These are phyloP conservation scores for Pteronura brasiliensis DNA, from an alignment of 2,113 vertebrate genomes.

Conservation along the genomic window DNA sequence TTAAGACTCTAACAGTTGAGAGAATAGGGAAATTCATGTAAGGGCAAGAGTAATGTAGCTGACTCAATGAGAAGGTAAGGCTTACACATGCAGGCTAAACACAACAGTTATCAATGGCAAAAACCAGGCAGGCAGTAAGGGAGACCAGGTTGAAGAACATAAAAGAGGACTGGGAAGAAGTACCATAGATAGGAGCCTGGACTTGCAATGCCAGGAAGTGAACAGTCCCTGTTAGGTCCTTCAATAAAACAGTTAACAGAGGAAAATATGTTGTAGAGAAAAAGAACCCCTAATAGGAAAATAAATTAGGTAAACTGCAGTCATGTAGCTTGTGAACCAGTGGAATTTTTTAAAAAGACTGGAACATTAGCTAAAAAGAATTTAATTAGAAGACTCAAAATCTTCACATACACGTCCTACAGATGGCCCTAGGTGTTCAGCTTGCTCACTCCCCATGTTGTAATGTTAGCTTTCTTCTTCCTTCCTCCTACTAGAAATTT, in stretches of 20 bases:
- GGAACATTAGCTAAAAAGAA: background rate
- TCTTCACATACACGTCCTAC: background rate
- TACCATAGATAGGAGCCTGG: background rate
- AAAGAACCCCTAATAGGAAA: background rate
- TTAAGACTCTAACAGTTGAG: background rate
- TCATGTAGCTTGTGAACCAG: background rate
- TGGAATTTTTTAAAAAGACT: background rate
- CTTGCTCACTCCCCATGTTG: background rate
- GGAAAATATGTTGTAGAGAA: background rate
- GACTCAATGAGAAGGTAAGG: background rate
- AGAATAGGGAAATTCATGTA: background rate
- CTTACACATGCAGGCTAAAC: background rate
- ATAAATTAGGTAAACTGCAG: background rate
- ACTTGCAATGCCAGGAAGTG: background rate
- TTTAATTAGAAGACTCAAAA: background rate
- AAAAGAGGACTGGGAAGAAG: background rate
- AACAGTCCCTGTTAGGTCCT: background rate
- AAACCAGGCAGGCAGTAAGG: background rate
- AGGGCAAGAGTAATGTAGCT: background rate
- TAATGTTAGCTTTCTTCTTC: background rate
- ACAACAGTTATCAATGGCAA: background rate
- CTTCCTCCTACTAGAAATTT: background rate
- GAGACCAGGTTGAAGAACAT: background rate
- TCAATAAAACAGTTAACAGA: background rate
- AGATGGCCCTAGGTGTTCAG: background rate